These are phyloP conservation scores for Ophion ellenae DNA, from an alignment of 2,888 invertebrate genomes.

Conservation along the genomic window DNA sequence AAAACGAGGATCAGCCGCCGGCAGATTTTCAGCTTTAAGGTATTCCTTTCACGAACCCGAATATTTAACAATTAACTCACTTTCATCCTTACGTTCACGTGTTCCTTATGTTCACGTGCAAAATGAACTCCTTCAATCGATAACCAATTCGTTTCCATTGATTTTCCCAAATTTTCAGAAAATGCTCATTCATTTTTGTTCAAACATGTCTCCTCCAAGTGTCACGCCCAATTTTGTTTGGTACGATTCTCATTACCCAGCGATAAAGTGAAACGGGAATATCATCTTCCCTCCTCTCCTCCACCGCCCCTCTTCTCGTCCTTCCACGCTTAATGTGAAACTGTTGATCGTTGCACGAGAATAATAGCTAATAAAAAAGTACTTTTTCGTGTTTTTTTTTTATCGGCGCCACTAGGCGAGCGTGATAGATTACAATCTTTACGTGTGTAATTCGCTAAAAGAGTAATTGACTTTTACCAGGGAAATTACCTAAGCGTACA, in stretches of 20 bases:
- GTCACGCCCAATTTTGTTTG: too few species aligned
- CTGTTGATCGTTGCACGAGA: slow-evolving; percentile 12
- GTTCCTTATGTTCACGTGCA: too few species aligned
- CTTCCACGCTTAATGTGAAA: not conserved
- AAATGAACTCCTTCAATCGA: too few species aligned
- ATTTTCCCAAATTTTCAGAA: too few species aligned
- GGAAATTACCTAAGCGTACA: slow-evolving; percentile 40
- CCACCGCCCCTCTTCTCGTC: not conserved
- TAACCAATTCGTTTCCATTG: too few species aligned
- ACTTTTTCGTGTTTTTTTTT: not conserved
- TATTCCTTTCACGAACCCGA: too few species aligned
- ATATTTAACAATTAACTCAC: too few species aligned
- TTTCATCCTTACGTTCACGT: too few species aligned
- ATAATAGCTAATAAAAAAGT: slow-evolving; percentile 15
- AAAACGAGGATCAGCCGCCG: slow-evolving; percentile 41
- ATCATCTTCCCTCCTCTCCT: not conserved
- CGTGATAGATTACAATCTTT: slow-evolving; percentile 55
- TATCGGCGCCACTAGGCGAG: slow-evolving; percentile 4
- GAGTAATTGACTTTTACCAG: slow-evolving; percentile 49
- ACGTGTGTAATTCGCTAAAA: slow-evolving; percentile 50
- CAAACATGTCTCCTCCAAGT: too few species aligned
- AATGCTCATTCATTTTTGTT: too few species aligned
- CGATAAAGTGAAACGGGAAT: not conserved
- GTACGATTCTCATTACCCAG: not conserved
- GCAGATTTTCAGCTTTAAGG: slow-evolving; percentile 34